Conservation (phyloP, 2,797 vertebrate genomes). For the Zonotrichia albicollis region DNA sequence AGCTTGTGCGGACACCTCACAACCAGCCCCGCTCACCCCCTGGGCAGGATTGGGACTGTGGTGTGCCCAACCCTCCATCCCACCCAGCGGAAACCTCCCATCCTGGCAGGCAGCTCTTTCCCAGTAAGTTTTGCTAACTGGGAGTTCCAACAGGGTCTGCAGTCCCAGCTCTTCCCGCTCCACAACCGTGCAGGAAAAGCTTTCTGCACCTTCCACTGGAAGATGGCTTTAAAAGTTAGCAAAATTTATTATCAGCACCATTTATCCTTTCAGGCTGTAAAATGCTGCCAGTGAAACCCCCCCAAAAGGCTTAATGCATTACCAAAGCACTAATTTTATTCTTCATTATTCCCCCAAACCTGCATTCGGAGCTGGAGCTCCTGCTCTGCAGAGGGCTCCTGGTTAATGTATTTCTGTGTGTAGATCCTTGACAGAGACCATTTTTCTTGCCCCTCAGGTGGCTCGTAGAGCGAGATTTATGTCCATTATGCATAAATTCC, state of each 20-base stretch:
- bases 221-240: slow-evolving; percentile 43
- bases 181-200: neutral
- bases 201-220: slow-evolving; percentile 28
- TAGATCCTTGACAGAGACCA: slow-evolving; percentile 69
- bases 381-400: slow-evolving; percentile 37
- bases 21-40: neutral
- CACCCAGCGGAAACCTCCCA: neutral
- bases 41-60: neutral
- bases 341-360: slow-evolving; percentile 55
- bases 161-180: slow-evolving; percentile 30
- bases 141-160: neutral
- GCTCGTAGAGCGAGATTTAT: slow-evolving; percentile 66
- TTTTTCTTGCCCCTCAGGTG: slow-evolving; percentile 74
- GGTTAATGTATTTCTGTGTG: slow-evolving; percentile 73
- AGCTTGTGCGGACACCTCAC: neutral
- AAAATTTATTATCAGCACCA: slow-evolving; percentile 41
- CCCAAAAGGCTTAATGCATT: slow-evolving; percentile 51
- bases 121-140: slow-evolving; percentile 55
- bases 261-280: slow-evolving; percentile 62
- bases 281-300: slow-evolving; percentile 18
- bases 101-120: neutral
- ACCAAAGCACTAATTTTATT: slow-evolving; percentile 69
- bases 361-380: neutral
- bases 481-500: slow-evolving; percentile 66
- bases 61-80: neutral